These are phyloP conservation scores for Tenthredo amoena DNA, from an alignment of 2,888 invertebrate species.

Conservation along the genomic window DNA sequence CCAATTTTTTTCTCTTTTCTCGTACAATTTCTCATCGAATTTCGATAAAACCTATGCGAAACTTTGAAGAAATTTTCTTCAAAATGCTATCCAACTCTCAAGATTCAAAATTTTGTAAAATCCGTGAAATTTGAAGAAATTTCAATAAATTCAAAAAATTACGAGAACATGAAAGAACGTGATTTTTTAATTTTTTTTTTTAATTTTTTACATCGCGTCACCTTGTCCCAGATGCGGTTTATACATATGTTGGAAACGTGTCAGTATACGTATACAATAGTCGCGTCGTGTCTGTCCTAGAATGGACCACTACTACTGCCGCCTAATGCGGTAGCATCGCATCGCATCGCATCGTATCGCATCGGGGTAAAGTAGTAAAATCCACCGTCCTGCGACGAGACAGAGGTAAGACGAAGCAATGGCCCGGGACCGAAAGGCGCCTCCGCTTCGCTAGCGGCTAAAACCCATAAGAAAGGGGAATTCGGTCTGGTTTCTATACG, in stretches of 20 bases:
- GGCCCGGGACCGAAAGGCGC: neutral
- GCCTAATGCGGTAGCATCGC: neutral
- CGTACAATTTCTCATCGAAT: neutral
- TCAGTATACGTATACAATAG: neutral
- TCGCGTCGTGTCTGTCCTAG: neutral
- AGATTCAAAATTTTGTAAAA: too few species aligned
- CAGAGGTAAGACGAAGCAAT: neutral
- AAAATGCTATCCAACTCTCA: too few species aligned
- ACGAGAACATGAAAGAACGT: too few species aligned
- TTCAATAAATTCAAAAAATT: too few species aligned
- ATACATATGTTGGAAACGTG: too few species aligned
- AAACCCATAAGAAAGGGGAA: slow-evolving; percentile 21
- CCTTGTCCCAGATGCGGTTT: too few species aligned
- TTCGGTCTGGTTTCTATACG: neutral
- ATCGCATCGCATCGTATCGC: neutral
- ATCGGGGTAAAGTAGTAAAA: neutral
- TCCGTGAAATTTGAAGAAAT: too few species aligned
- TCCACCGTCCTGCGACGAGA: neutral
- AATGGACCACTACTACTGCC: neutral
- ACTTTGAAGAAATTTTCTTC: too few species aligned
- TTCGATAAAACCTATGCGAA: neutral
- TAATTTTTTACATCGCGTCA: too few species aligned
- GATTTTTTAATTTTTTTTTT: too few species aligned
- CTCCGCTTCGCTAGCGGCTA: neutral
- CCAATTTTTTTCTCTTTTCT: neutral